Evolutionary conservation across 2,113 vertebrate genomes (phyloP).

Genomic region (Lamprotornis superbus): DNA sequence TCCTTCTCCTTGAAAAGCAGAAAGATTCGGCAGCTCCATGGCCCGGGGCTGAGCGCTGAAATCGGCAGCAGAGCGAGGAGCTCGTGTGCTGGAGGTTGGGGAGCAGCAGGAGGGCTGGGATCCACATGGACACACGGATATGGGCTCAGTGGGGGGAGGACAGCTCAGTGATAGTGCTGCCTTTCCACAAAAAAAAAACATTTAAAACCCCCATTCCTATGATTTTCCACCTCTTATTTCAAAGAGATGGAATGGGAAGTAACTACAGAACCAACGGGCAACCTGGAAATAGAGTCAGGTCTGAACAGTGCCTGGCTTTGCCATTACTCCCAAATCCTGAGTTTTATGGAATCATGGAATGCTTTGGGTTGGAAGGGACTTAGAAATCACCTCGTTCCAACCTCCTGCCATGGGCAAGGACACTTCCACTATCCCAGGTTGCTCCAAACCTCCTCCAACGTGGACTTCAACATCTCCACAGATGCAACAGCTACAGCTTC

Average conservation of each 20-base stretch:
- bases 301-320: not conserved
- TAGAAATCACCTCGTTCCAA: rapidly evolving
- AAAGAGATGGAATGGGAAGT: not conserved
- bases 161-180: rapidly evolving
- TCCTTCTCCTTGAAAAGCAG: not conserved
- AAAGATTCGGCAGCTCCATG: not conserved
- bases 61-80: not conserved
- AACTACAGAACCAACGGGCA: rapidly evolving
- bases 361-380: not conserved
- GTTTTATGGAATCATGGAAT: not conserved
- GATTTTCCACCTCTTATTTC: not conserved
- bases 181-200: not conserved
- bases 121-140: not conserved
- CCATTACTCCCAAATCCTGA: not conserved
- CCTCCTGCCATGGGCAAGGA: not conserved
- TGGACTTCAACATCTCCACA: not conserved
- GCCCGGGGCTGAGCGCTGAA: rapidly evolving
- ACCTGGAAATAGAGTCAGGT: not conserved
- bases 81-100: not conserved
- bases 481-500: not conserved
- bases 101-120: constrained; percentile 15
- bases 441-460: not conserved
- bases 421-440: not conserved
- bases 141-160: not conserved
- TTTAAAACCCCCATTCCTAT: not conserved